A percentile compares a stretch with the other conserved stretches of the same genome.
Conservation (phyloP, 1,140 invertebrate species). For the Xylocopa sonorina region DNA sequence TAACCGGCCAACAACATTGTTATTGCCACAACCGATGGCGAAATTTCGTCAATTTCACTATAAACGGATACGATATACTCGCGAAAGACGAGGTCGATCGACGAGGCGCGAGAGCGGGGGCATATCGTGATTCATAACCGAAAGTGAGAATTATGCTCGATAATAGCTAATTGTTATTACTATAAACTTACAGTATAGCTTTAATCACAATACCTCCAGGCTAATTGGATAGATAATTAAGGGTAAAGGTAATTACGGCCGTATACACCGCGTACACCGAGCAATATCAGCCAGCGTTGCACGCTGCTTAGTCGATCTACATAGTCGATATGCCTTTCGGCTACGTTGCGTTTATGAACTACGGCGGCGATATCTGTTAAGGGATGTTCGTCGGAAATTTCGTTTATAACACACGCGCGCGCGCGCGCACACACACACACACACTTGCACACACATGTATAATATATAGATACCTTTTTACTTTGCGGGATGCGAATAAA, state of each 20-base stretch:
- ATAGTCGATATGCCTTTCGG: constrained; percentile 80
- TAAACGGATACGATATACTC: too few species aligned
- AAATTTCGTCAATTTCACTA: too few species aligned
- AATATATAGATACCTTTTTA: too few species aligned
- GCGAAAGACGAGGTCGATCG: too few species aligned
- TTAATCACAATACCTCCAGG: constrained; percentile 82
- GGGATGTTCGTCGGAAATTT: constrained; percentile 74
- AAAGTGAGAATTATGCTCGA: constrained; percentile 80
- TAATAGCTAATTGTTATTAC: constrained; percentile 82
- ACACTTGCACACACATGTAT: too few species aligned
- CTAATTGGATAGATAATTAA: constrained; percentile 83
- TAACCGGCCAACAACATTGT: too few species aligned
- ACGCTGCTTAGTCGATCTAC: constrained; percentile 77
- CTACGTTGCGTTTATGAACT: constrained; percentile 76
- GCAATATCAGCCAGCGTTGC: constrained; percentile 71
- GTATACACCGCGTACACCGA: constrained; percentile 75
- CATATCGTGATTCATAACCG: constrained; percentile 62
- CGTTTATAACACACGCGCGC: too few species aligned
- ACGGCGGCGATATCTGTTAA: constrained; percentile 72
- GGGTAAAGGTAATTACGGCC: constrained; percentile 81
- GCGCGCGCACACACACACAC: too few species aligned
- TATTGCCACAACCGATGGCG: too few species aligned
- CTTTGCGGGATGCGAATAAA: too few species aligned
- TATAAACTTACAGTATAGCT: constrained; percentile 82
- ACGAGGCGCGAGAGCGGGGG: constrained; percentile 38